Evolutionary conservation across 2,113 vertebrate genomes (phyloP).

Genomic region (Amphiprion percula): DNA sequence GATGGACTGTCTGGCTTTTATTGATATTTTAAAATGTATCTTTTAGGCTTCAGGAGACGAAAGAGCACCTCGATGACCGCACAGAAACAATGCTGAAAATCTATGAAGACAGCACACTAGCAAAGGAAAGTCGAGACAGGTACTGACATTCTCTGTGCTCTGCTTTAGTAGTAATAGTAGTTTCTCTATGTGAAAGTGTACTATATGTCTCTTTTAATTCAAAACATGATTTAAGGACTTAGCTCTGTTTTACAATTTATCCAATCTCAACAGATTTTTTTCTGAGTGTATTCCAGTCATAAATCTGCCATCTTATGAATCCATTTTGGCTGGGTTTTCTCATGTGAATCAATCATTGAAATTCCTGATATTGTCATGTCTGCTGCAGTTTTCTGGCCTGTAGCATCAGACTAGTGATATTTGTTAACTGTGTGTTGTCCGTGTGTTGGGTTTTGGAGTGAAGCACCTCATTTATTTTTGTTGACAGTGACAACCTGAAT

Average conservation of each 20-base stretch:
- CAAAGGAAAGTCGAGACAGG: conserved; percentile 74
- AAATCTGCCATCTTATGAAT: neutral
- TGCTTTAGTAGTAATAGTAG: neutral
- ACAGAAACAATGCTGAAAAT: conserved; percentile 80
- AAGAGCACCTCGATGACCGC: conserved; percentile 83
- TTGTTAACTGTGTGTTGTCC: neutral
- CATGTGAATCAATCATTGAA: neutral
- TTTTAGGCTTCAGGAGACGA: conserved; percentile 86
- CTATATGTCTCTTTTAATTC: too few relatives aligned
- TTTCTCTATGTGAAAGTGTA: too few relatives aligned
- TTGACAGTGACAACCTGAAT: conserved; percentile 67
- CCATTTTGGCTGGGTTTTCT: neutral
- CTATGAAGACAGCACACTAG: conserved; percentile 60
- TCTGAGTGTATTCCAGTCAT: neutral
- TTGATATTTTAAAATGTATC: conserved; percentile 9
- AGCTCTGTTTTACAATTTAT: neutral
- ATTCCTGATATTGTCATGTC: neutral
- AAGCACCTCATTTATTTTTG: conserved; percentile 40
- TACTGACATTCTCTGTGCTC: conserved; percentile 44
- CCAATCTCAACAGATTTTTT: neutral
- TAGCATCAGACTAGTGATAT: neutral
- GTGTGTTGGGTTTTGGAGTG: conserved; percentile 1
- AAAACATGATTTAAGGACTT: neutral
- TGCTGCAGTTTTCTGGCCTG: neutral
- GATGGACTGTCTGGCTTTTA: neutral